These are phyloP conservation scores for Paratrypauchen microcephalus DNA, from an alignment of 2,797 vertebrate genomes.

Conservation along the genomic window DNA sequence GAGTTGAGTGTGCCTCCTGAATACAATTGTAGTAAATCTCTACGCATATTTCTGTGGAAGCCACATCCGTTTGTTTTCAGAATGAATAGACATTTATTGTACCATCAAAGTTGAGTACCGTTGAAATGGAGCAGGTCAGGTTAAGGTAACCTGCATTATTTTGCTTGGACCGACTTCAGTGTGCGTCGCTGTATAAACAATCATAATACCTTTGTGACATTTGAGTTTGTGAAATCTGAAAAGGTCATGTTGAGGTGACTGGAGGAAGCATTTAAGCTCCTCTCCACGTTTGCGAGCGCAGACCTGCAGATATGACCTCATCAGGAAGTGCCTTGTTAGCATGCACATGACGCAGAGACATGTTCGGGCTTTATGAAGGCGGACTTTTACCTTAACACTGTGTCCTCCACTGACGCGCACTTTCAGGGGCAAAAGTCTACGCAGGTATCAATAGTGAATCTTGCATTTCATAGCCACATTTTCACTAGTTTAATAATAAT, in stretches of 20 bases:
- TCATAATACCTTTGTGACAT: background rate
- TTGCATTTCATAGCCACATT: background rate
- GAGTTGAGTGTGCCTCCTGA: background rate
- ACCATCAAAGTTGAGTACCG: background rate
- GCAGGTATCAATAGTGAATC: background rate
- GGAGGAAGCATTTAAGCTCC: background rate
- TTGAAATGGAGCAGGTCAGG: background rate
- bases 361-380: too few relatives aligned
- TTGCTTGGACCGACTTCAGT: background rate
- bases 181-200: background rate
- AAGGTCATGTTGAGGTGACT: background rate
- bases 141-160: background rate
- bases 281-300: background rate
- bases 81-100: background rate
- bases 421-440: background rate
- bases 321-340: background rate
- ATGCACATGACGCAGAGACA: background rate
- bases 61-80: background rate
- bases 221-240: too few relatives aligned
- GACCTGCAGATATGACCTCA: background rate
- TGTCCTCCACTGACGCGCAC: background rate
- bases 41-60: background rate
- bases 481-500: too few relatives aligned
- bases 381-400: background rate
- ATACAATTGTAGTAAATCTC: background rate